Conservation (phyloP, 2,113 vertebrate species). For the Excalfactoria chinensis region DNA sequence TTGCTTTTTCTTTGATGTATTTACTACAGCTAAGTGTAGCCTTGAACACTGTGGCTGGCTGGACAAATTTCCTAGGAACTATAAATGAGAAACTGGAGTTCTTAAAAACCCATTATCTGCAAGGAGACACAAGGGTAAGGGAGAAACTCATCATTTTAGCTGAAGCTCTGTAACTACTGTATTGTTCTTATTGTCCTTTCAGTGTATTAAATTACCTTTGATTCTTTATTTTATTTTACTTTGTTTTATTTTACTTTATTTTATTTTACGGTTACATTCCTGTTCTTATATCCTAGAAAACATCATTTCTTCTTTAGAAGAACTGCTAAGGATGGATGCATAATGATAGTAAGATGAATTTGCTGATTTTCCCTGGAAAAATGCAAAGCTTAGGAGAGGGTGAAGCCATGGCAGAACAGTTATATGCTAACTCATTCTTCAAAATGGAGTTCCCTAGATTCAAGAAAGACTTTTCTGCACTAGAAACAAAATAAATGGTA, state of each 20-base stretch:
- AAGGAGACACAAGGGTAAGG: constrained; percentile 29
- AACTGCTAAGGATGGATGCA: not conserved
- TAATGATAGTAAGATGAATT: not conserved
- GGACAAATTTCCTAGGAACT: constrained; percentile 15
- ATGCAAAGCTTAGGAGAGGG: not conserved
- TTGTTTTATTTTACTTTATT: too few species aligned
- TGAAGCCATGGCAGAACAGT: not conserved
- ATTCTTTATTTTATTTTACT: not conserved
- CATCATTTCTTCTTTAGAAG: not conserved
- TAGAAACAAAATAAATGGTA: not conserved
- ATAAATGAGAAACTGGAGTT: constrained; percentile 36
- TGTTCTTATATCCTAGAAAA: not conserved
- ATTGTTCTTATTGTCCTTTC: constrained; percentile 5
- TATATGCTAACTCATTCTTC: not conserved
- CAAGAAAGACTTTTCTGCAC: not conserved
- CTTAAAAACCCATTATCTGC: constrained; percentile 54
- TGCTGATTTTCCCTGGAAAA: not conserved
- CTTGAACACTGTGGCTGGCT: constrained; percentile 10
- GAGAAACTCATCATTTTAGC: constrained; percentile 34
- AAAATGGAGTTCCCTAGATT: not conserved
- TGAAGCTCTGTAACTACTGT: not conserved
- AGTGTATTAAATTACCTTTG: not conserved
- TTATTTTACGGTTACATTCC: not conserved
- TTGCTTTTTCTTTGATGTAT: constrained; percentile 28
- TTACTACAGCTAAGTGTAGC: not conserved